These are phyloP conservation scores for Podargus strigoides DNA, from an alignment of 2,797 vertebrate genomes.

Conservation along the genomic window DNA sequence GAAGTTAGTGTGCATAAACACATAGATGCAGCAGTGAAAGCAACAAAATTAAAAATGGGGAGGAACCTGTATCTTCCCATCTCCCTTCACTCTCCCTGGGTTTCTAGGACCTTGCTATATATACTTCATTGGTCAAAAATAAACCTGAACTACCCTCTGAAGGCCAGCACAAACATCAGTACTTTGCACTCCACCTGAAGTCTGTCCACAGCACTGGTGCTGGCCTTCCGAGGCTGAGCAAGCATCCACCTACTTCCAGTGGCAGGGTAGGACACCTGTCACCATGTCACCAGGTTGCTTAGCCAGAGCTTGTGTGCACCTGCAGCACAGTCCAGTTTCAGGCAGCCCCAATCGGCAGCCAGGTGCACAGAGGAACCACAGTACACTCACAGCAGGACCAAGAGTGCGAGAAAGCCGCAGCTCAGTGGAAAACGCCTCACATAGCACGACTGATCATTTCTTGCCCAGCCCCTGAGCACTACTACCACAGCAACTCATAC, in stretches of 20 bases:
- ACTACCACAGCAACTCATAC: background rate
- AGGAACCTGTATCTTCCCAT: background rate
- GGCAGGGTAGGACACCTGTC: background rate
- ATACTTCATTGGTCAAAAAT: background rate
- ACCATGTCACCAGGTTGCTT: rapidly evolving
- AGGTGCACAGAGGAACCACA: background rate
- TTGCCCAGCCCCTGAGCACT: background rate
- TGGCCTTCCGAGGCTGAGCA: background rate
- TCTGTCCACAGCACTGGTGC: background rate
- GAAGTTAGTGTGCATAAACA: background rate
- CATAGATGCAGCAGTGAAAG: background rate
- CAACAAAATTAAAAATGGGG: background rate
- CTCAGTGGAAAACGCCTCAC: background rate
- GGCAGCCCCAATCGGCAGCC: rapidly evolving
- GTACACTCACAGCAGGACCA: background rate
- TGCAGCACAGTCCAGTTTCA: background rate
- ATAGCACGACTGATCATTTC: background rate
- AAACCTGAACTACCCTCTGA: background rate
- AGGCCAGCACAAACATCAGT: background rate
- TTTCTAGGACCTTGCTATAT: background rate
- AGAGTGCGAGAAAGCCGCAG: rapidly evolving
- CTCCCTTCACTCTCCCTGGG: background rate
- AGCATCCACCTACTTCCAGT: background rate
- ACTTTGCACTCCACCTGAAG: background rate
- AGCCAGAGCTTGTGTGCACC: background rate